Evolutionary conservation across 2,113 vertebrate species (phyloP).

Genomic region (Fregetta grallaria): DNA sequence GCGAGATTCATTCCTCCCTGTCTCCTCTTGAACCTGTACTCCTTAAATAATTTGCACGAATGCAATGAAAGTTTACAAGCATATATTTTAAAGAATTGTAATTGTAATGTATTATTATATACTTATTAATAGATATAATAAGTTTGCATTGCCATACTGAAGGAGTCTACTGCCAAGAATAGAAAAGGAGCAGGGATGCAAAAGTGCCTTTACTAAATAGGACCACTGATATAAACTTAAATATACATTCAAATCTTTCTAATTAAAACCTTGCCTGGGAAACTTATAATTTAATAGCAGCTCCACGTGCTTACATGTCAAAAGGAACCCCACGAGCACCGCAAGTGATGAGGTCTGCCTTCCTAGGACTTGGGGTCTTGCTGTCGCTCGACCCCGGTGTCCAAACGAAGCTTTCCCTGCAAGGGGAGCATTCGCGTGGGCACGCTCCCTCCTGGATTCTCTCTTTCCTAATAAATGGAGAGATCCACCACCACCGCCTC

Average conservation of each 20-base stretch:
- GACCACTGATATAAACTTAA: background rate
- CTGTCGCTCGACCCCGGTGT: background rate
- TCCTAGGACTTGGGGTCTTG: background rate
- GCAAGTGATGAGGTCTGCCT: background rate
- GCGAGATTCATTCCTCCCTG: background rate
- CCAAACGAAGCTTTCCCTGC: background rate
- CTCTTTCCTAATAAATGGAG: background rate
- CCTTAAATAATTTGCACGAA: background rate
- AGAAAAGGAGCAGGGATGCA: background rate
- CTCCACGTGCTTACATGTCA: background rate
- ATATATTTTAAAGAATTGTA: background rate
- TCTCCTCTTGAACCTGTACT: background rate
- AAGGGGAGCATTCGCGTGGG: fast-evolving
- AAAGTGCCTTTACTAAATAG: background rate
- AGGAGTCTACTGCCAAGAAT: background rate
- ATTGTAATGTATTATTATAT: too few relatives aligned
- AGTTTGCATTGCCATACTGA: background rate
- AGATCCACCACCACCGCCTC: fast-evolving
- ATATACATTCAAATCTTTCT: background rate
- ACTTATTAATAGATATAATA: too few relatives aligned
- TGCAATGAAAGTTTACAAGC: background rate
- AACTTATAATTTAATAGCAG: background rate
- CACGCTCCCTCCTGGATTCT: fast-evolving
- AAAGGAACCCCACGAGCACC: fast-evolving
- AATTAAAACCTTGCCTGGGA: background rate